A percentile compares a stretch with the other conserved stretches of the same genome.
phyloP scores from a whole-genome alignment of 53 echinoderm and acorn worm genomes.

The Zoroaster sp. region DNA sequence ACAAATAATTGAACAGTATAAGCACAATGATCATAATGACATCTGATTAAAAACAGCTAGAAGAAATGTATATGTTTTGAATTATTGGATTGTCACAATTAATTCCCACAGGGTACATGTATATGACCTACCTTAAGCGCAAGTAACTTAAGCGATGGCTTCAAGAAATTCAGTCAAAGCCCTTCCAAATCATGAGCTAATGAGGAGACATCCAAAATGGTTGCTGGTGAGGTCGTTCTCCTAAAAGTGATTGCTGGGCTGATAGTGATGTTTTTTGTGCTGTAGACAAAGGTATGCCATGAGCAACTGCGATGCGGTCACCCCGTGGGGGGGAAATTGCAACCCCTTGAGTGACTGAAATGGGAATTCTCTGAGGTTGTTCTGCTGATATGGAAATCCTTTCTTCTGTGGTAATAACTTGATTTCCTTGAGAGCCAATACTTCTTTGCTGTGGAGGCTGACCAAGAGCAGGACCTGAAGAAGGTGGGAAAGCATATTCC shows the following conservation, averaged over 20 bases:
- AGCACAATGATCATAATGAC: too few species aligned
- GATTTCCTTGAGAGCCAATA: background rate
- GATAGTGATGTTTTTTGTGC: background rate
- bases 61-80: too few species aligned
- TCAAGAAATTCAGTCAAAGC: too few species aligned
- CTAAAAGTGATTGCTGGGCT: background rate
- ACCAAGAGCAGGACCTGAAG: background rate
- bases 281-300: background rate
- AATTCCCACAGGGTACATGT: too few species aligned
- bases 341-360: background rate
- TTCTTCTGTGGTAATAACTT: background rate
- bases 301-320: background rate
- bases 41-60: too few species aligned
- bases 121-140: too few species aligned
- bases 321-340: background rate
- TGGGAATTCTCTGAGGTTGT: background rate
- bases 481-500: background rate
- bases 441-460: background rate
- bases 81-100: too few species aligned
- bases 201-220: conserved; percentile 17
- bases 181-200: too few species aligned
- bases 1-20: too few species aligned
- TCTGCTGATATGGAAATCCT: background rate
- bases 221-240: background rate
- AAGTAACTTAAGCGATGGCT: too few species aligned